phyloP scores from a whole-genome alignment of 2,113 vertebrate species.

The Callopanchax toddi region DNA sequence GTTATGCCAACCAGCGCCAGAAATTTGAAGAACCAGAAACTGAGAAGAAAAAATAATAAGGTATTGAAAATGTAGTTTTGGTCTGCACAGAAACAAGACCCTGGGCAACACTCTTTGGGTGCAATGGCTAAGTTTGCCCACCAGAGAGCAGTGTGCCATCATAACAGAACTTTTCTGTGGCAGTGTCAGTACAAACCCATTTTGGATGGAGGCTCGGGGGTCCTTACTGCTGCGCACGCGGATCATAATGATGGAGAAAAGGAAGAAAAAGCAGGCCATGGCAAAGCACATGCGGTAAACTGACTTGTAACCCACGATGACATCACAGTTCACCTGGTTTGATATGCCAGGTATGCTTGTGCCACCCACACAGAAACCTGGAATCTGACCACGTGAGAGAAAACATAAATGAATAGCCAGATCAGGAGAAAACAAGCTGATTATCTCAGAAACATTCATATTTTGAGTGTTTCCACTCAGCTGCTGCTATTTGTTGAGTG shows the following conservation, averaged over 20 bases:
- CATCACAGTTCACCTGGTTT: constrained; percentile 80
- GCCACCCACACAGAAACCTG: constrained; percentile 83
- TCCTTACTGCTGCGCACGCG: constrained; percentile 90
- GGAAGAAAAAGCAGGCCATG: constrained; percentile 87
- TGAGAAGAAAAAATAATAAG: constrained; percentile 43
- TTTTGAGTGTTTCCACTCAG: no score
- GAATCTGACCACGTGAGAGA: constrained; percentile 68
- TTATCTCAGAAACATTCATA: no score
- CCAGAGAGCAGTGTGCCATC: constrained; percentile 35
- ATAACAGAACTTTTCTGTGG: not conserved
- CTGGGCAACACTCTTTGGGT: no score
- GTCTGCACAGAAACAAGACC: no score
- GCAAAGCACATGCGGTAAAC: constrained; percentile 94
- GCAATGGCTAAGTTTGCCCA: constrained; percentile 31
- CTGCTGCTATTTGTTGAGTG: no score
- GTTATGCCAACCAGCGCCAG: constrained; percentile 88
- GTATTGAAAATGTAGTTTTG: no score
- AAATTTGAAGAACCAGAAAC: constrained; percentile 98
- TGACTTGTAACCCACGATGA: constrained; percentile 90
- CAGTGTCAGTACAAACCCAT: constrained; percentile 78
- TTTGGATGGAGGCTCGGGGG: constrained; percentile 87
- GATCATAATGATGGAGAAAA: constrained; percentile 86
- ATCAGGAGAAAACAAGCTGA: no score
- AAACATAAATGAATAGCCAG: not conserved
- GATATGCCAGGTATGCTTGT: constrained; percentile 41